Percentiles rank a stretch among this genome's conserved stretches.
Evolutionary conservation across 2,113 vertebrate genomes (phyloP).

Genomic region (Tachysurus fulvidraco): DNA sequence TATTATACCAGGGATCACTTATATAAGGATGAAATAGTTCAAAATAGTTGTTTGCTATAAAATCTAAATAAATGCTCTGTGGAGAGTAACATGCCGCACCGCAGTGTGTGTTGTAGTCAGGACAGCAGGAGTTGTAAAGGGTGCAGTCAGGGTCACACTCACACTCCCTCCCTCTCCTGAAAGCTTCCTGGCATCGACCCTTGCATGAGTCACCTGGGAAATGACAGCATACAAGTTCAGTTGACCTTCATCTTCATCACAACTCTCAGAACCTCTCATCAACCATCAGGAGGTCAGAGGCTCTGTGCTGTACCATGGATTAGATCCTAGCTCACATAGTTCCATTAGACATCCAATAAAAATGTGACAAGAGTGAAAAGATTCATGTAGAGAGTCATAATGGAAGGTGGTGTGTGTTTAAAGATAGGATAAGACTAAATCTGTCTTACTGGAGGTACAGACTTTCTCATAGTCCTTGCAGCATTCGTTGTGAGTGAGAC

Average conservation of each 20-base stretch:
- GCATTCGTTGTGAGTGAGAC: conserved; percentile 84
- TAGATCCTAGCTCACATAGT: background rate
- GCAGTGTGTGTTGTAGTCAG: conserved; percentile 75
- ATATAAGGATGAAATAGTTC: background rate
- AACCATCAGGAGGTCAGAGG: background rate
- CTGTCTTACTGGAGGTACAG: conserved; percentile 78
- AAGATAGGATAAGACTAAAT: background rate
- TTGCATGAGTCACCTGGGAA: conserved; percentile 79
- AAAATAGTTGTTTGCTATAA: background rate
- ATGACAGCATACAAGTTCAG: background rate
- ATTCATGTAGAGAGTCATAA: background rate
- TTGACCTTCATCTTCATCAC: conserved; percentile 1
- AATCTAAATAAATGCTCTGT: background rate
- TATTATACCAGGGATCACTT: background rate
- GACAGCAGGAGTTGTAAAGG: conserved; percentile 80
- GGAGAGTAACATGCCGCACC: conserved; percentile 48
- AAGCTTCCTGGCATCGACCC: conserved; percentile 84
- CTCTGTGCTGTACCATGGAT: background rate
- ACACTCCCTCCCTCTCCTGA: conserved; percentile 78
- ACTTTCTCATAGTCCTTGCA: conserved; percentile 82
- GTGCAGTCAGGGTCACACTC: conserved; percentile 82
- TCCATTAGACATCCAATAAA: too few relatives aligned
- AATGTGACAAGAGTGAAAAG: too few relatives aligned
- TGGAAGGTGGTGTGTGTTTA: background rate
- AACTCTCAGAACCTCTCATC: background rate